Conservation (phyloP, 2,888 invertebrate genomes). For the Noctua janthina region DNA sequence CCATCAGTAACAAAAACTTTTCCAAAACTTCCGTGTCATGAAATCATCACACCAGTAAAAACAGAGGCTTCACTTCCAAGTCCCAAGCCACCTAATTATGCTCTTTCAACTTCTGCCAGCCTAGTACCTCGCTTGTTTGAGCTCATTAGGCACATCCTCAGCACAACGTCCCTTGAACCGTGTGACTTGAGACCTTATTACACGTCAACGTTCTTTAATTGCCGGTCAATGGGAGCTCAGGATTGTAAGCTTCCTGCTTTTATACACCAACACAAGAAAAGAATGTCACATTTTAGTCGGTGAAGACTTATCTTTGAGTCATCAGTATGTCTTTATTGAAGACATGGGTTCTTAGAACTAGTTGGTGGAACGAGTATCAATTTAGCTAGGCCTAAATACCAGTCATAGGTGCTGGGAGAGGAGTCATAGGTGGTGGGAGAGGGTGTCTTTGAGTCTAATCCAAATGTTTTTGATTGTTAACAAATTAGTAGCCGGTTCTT, state of each 20-base stretch:
- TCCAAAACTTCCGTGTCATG: background rate
- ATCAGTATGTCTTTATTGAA: conserved; percentile 22
- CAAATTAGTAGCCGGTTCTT: too few species aligned
- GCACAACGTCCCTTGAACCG: conserved; percentile 57
- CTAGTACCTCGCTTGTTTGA: conserved; percentile 38
- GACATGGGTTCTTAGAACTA: conserved; percentile 30
- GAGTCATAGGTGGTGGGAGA: too few species aligned
- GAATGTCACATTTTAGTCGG: conserved; percentile 25
- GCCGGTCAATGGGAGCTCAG: conserved; percentile 48
- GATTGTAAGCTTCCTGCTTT: conserved; percentile 54
- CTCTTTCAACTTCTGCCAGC: conserved; percentile 28
- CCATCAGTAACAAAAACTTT: background rate
- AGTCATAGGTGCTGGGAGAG: background rate
- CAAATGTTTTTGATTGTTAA: too few species aligned
- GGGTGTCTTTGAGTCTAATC: too few species aligned
- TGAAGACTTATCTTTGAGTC: conserved; percentile 4
- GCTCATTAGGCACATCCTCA: conserved; percentile 60
- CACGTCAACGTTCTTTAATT: conserved; percentile 52
- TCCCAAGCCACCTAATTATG: conserved; percentile 25
- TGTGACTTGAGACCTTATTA: conserved; percentile 56
- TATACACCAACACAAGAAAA: conserved; percentile 29
- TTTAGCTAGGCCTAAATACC: conserved; percentile 22
- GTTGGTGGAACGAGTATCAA: background rate
- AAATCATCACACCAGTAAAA: background rate
- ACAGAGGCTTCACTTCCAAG: background rate